These are phyloP conservation scores for Planococcus citri DNA, from an alignment of 1,140 invertebrate species.

Conservation along the genomic window DNA sequence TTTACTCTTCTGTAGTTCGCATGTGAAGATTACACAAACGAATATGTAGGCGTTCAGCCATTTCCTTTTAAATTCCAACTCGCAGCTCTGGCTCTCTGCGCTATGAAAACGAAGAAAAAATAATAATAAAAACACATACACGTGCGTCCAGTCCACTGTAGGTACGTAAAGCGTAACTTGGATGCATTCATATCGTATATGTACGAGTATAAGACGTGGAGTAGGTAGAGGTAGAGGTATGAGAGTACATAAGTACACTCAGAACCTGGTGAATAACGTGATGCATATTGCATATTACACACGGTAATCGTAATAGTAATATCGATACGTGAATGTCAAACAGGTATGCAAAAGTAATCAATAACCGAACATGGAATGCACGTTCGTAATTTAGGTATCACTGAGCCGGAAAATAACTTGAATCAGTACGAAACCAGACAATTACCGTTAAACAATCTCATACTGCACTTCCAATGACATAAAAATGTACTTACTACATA, in stretches of 20 bases:
- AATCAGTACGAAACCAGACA: too few species aligned
- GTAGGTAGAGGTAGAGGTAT: too few species aligned
- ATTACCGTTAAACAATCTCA: not conserved
- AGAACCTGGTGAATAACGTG: not conserved
- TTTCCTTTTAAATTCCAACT: not conserved
- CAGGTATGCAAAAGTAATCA: too few species aligned
- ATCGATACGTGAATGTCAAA: too few species aligned
- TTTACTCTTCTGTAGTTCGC: not conserved
- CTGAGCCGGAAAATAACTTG: not conserved
- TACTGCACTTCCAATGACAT: not conserved
- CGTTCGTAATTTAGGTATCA: not conserved
- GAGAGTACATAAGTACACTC: too few species aligned
- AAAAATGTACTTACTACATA: too few species aligned
- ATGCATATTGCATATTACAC: not conserved
- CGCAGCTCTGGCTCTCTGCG: not conserved
- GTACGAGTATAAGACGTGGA: not conserved
- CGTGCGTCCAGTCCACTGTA: not conserved
- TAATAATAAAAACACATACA: not conserved
- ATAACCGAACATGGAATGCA: not conserved
- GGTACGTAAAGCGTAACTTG: not conserved
- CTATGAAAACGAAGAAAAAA: too few species aligned
- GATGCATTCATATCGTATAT: not conserved
- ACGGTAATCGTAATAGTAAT: not conserved
- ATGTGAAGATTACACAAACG: conserved; percentile 6
- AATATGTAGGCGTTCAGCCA: conserved; percentile 1